Conservation (phyloP, 2,797 vertebrate genomes). For the Sciurus carolinensis region DNA sequence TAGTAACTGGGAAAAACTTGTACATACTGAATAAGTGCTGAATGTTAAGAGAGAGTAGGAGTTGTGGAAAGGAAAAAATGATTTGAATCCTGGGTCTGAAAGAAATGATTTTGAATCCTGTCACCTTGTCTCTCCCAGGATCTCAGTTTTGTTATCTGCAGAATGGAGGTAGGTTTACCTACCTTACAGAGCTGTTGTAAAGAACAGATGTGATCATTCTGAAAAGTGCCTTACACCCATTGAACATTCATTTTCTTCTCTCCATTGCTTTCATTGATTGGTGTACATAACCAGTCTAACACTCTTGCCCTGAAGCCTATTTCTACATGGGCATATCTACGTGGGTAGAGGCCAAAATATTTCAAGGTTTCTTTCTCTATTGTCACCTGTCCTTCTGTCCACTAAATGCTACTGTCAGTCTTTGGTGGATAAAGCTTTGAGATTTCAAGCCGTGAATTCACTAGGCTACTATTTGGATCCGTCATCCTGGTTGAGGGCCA, state of each 20-base stretch:
- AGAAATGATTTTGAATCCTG: not conserved
- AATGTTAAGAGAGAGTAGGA: not conserved
- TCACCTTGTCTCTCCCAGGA: not conserved
- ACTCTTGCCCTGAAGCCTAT: not conserved
- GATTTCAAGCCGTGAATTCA: not conserved
- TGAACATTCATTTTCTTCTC: not conserved
- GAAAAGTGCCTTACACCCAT: not conserved
- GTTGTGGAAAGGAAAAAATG: not conserved
- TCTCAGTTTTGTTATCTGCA: not conserved
- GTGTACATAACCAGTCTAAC: not conserved
- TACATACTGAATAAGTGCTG: constrained; percentile 30
- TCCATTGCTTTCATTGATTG: not conserved
- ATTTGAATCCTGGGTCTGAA: not conserved
- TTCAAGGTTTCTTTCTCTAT: not conserved
- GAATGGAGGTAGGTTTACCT: not conserved
- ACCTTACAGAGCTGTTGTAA: not conserved
- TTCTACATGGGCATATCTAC: not conserved
- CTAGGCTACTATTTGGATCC: not conserved
- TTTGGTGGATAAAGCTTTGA: not conserved
- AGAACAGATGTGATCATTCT: not conserved
- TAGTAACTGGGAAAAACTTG: not conserved
- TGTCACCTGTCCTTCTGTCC: not conserved
- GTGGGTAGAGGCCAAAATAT: not conserved
- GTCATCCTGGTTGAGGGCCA: constrained; percentile 6
- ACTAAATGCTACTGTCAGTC: not conserved